phyloP scores from a whole-genome alignment of 2,113 vertebrate genomes.

The Cercocebus atys region DNA sequence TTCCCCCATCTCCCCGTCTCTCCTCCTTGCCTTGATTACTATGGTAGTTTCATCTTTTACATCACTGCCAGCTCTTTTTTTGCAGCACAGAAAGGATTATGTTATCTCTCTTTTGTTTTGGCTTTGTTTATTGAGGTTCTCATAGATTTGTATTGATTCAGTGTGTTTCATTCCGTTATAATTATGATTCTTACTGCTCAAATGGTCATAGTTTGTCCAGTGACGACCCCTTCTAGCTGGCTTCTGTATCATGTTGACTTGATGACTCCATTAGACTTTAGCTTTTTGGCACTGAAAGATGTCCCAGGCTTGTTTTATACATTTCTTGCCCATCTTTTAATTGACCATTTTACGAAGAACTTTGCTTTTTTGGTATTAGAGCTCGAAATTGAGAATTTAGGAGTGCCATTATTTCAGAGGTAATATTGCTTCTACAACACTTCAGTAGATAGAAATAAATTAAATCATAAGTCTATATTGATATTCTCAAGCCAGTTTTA shows the following conservation, averaged over 20 bases:
- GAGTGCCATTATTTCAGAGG: neutral
- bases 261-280: neutral
- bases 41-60: neutral
- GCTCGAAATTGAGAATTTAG: neutral
- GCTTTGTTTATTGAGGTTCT: neutral
- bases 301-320: neutral
- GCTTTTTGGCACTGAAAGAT: neutral
- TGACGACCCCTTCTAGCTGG: neutral
- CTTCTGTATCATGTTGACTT: neutral
- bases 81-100: neutral
- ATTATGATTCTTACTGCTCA: neutral
- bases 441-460: neutral
- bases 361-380: constrained; percentile 19
- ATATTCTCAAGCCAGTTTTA: neutral
- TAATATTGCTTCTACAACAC: neutral
- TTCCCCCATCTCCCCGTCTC: fast-evolving
- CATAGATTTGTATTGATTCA: neutral
- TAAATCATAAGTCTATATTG: neutral
- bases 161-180: neutral
- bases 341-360: neutral
- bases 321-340: neutral
- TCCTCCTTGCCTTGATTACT: neutral
- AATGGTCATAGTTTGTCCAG: neutral
- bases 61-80: neutral
- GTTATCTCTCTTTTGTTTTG: neutral